Evolutionary conservation across 2,113 vertebrate genomes (phyloP), one percentile per base, ranked within the genome.

Genomic region (Vulpes ferrilata): DNA sequence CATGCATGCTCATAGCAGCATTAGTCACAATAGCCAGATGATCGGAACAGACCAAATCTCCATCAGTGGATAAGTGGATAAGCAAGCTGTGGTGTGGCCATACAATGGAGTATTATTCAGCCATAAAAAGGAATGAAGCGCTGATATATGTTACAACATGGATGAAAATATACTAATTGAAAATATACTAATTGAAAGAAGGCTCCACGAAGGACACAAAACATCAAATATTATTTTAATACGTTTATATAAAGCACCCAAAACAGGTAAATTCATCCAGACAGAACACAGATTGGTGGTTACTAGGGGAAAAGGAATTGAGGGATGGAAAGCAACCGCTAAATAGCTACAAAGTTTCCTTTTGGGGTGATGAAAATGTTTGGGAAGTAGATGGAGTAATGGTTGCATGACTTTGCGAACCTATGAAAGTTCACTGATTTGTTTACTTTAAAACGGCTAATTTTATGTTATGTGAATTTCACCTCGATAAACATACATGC

Each of bases 381-480:
- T 35, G 9, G 8, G 32, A 69, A 69, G 8, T 19, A 35, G 7
- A 69, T 19, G 67, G 67, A 35, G 32, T 35, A 25, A n/a, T 27
- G 6, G 23, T 3, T 76, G 35, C 15, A 79, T 25, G 51, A 73
- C 51, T 82, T 17, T 23, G 22, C 32, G 32, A 76, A 78, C 23
- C 3, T 35, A 57, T 3, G 38, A 67, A 67, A 65, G 16, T 55
- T 8, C 35, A 88, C 38, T 57, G 22, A 69, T 20, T 38, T 65
- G 19, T 27, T 35, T 32, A 19, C 35, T 88, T 74, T 71, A 38
- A 94, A 93, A 71, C 62, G 78, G 48, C 73, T 76, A 38, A 30
- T 64, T 91, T 95, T 86, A 48, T 65, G 25, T 73, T 78, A n/a
- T 65, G n/a, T 74, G 38, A 73, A 69, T 60, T 67, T 93, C 38